phyloP scores from a whole-genome alignment of 1,140 invertebrate genomes.

The Drosophila sulfurigaster region DNA sequence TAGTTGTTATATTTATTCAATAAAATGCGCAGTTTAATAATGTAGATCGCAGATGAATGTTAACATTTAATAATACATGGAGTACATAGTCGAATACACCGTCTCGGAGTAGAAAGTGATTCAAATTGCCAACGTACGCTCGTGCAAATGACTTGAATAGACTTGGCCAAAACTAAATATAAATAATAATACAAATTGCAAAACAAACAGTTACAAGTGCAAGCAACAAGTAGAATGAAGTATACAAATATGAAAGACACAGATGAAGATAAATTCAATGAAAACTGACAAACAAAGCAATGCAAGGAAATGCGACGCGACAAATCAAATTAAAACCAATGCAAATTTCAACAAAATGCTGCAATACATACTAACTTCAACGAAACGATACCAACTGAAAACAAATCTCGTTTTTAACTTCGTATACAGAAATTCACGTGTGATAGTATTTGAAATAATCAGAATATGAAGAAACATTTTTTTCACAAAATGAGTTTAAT shows the following conservation, averaged over 20 bases:
- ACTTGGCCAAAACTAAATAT: constrained; percentile 22
- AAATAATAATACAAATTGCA: constrained; percentile 3
- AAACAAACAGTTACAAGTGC: constrained; percentile 14
- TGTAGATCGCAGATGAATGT: too few relatives aligned
- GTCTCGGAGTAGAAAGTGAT: background rate
- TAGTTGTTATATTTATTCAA: too few relatives aligned
- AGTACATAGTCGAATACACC: background rate
- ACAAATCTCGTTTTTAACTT: constrained; percentile 14
- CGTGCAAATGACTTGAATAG: constrained; percentile 14
- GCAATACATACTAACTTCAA: constrained; percentile 17
- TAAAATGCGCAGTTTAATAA: too few relatives aligned
- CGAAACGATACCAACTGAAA: constrained; percentile 1
- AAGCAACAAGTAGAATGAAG: background rate
- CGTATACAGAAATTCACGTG: background rate
- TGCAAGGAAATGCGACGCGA: constrained; percentile 3
- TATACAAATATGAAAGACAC: background rate
- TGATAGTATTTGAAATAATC: constrained; percentile 24
- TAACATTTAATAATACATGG: too few relatives aligned
- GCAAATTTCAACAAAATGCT: constrained; percentile 14
- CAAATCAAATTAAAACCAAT: constrained; percentile 23
- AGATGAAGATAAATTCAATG: constrained; percentile 1
- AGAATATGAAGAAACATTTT: too few relatives aligned
- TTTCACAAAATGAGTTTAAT: too few relatives aligned
- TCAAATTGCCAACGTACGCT: constrained; percentile 25
- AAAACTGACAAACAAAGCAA: constrained; percentile 23